Percentiles rank a stretch among this genome's conserved stretches.
Evolutionary conservation across 1,140 invertebrate genomes (phyloP).

Genomic region (Temnothorax curvispinosus): DNA sequence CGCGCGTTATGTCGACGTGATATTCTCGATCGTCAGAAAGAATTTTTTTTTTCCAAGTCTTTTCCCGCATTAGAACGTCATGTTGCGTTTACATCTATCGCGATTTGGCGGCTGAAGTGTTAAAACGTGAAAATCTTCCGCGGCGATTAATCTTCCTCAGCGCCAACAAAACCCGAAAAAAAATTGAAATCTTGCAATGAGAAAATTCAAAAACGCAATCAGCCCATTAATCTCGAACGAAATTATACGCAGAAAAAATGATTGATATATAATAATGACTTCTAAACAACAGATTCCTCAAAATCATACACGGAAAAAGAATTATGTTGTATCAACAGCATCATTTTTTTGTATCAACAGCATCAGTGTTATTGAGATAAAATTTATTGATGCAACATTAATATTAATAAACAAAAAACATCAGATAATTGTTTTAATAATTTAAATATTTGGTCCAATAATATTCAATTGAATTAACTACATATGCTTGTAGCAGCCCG

Average conservation of each 20-base stretch:
- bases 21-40: slow-evolving; percentile 32
- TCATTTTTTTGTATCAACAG: too few relatives aligned
- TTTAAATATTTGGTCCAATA: too few relatives aligned
- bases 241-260: not conserved
- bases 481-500: too few relatives aligned
- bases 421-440: too few relatives aligned
- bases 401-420: too few relatives aligned
- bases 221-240: slow-evolving; percentile 3
- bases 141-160: slow-evolving; percentile 26
- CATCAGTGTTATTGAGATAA: too few relatives aligned
- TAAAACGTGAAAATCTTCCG: slow-evolving; percentile 4
- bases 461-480: too few relatives aligned
- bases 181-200: slow-evolving; percentile 19
- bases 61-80: not conserved
- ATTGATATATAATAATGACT: not conserved
- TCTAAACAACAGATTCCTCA: not conserved
- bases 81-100: not conserved
- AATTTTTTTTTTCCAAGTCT: slow-evolving; percentile 1
- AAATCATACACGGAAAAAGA: not conserved
- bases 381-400: too few relatives aligned
- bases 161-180: not conserved
- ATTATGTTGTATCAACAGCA: too few relatives aligned
- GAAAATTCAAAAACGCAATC: not conserved
- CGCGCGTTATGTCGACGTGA: slow-evolving; percentile 4
- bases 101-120: not conserved